Conservation (phyloP, 92 coral and sea anemone species). For the Phenganax stokvisi region DNA sequence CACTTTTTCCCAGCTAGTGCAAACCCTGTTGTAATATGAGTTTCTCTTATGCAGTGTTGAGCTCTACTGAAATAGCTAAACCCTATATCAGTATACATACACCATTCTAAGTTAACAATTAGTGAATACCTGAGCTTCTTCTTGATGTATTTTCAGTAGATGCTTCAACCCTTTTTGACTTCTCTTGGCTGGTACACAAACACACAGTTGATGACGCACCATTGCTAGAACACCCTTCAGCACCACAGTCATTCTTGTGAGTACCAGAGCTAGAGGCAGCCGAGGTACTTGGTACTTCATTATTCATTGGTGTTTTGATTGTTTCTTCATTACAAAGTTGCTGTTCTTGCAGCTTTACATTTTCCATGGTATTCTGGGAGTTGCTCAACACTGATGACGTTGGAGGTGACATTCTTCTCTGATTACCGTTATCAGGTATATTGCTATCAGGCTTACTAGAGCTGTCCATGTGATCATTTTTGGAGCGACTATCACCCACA, state of each 20-base stretch:
- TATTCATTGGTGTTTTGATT: neutral
- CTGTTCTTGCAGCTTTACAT: slow-evolving; percentile 14
- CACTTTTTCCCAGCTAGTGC: neutral
- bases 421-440: slow-evolving; percentile 18
- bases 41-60: too few species aligned
- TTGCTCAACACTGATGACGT: slow-evolving; percentile 12
- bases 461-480: slow-evolving; percentile 6
- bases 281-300: neutral
- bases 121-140: neutral
- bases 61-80: too few species aligned
- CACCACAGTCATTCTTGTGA: slow-evolving; percentile 5
- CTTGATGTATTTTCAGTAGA: neutral
- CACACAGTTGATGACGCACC: slow-evolving; percentile 23
- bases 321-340: slow-evolving; percentile 17
- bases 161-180: neutral
- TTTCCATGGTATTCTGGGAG: slow-evolving; percentile 9
- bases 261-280: neutral
- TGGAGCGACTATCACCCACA: neutral
- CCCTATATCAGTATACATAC: too few species aligned
- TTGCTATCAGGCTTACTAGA: slow-evolving; percentile 15
- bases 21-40: neutral
- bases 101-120: too few species aligned
- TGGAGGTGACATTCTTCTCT: slow-evolving; percentile 2
- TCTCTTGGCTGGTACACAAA: slow-evolving; percentile 9
- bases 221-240: slow-evolving; percentile 10